Conservation (phyloP, 1,140 invertebrate genomes). For the Chironomus striatipennis region DNA sequence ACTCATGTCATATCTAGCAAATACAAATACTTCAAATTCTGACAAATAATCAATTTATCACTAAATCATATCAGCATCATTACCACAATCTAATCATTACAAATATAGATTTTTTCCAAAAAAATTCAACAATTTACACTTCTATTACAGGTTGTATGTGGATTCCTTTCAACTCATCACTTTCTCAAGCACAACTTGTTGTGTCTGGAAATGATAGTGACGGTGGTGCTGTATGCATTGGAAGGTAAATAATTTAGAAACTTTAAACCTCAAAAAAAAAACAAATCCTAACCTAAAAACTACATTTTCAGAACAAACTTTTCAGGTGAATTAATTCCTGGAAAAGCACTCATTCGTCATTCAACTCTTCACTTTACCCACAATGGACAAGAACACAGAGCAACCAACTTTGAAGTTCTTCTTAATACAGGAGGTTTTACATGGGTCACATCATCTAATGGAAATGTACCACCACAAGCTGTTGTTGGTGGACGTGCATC, state of each 20-base stretch:
- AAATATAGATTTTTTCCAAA: no score
- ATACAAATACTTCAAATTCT: no score
- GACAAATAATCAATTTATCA: no score
- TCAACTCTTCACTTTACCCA: background rate
- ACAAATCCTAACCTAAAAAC: background rate
- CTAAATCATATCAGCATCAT: no score
- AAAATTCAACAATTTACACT: background rate
- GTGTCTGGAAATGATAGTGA: conserved; percentile 31
- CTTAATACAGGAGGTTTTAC: background rate
- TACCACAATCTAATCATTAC: no score
- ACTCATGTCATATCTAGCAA: no score
- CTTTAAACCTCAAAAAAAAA: background rate
- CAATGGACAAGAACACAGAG: background rate
- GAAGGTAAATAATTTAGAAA: conserved; percentile 34
- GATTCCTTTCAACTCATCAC: background rate
- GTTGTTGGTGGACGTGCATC: conserved; percentile 46
- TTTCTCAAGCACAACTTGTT: background rate
- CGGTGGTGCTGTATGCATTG: conserved; percentile 54
- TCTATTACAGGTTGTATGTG: background rate
- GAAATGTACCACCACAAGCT: conserved; percentile 44
- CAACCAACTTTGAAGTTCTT: conserved; percentile 11
- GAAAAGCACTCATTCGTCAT: background rate
- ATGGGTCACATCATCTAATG: conserved; percentile 43
- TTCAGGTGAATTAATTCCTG: conserved; percentile 42
- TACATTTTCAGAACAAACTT: conserved; percentile 39